Base-by-base conservation (phyloP, 2,888 invertebrate species). In the Hecatera dysodea region DNA sequence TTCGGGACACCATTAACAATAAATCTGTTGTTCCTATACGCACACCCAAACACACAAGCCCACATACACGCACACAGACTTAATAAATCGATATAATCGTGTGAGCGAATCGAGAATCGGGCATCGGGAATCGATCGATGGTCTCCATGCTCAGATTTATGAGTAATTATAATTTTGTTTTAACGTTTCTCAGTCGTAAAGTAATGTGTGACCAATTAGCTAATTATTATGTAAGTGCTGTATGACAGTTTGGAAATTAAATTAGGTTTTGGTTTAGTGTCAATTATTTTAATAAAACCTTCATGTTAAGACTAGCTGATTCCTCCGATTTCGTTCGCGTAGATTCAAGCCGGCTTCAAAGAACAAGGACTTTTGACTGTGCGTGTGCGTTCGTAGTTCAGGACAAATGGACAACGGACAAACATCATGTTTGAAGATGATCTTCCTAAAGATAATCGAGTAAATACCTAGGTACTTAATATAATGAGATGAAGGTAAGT, bases 1-100 rank as follows among this genome's bases (percentile, higher is more conserved):
- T 94, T 92, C 95, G 88, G 94, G 95, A 95, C 95, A 95, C 95
- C 95, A 95, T 95, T 95, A 95, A 95, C 95, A 94, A 95, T 95
- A 95, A 95, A 95, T 95, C 95, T 94, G 95, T 93, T 93, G 92
- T 93, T 92, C 89, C 86, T 89, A 90, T 87, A 90, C 89, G 89
- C 87, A 73, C 87, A 85, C 86, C 87, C 87, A 78, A 82, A 73
- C 86, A 86, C 88, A 84, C 71, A 71, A 60, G 64, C 66, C 60
- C 53, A 68, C 59, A 67, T 64, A 72, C 64, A 67, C 69, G 62
- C 76, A 78, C 78, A 80, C 75, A 67, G 48, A 61, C 61, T 60
- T 75, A 80, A 82, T 66, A 78, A 85, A 90, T 90, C 90, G 90
- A 90, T 85, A 89, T 89, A 91, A 90, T 90, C 89, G 90, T 80